phyloP scores from a whole-genome alignment of 1,140 invertebrate genomes.

The Frieseomelitta varia region DNA sequence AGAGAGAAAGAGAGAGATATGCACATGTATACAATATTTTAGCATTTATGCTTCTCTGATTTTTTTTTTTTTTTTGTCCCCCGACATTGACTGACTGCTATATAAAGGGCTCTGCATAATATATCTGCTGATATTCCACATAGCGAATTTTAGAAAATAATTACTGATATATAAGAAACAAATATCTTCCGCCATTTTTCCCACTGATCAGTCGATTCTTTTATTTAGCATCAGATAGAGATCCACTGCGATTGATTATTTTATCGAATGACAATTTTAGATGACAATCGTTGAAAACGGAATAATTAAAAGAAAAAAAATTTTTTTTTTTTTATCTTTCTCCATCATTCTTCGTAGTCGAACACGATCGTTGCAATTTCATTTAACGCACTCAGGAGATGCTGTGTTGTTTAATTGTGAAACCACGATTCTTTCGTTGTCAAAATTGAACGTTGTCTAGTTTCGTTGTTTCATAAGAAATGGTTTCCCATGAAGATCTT shows the following conservation, averaged over 20 bases:
- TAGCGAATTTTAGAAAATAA: conserved; percentile 49
- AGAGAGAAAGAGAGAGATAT: no score
- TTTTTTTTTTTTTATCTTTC: neutral
- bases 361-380: neutral
- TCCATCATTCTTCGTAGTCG: no score
- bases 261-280: neutral
- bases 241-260: neutral
- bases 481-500: neutral
- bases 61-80: conserved; percentile 51
- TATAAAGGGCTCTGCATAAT: conserved; percentile 78
- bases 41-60: conserved; percentile 48
- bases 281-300: neutral
- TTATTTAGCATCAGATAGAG: neutral
- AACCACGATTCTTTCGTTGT: neutral
- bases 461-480: neutral
- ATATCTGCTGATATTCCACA: conserved; percentile 62
- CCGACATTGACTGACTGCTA: conserved; percentile 77
- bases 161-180: neutral
- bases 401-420: neutral
- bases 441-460: neutral
- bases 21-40: conserved; percentile 42
- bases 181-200: conserved; percentile 20
- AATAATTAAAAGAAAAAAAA: no score
- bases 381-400: neutral
- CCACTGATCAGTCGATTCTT: conserved; percentile 1